Percentiles rank a stretch among this genome's conserved stretches.
Evolutionary conservation across 2,888 invertebrate genomes (phyloP).

Genomic region (Sisyra terminalis): DNA sequence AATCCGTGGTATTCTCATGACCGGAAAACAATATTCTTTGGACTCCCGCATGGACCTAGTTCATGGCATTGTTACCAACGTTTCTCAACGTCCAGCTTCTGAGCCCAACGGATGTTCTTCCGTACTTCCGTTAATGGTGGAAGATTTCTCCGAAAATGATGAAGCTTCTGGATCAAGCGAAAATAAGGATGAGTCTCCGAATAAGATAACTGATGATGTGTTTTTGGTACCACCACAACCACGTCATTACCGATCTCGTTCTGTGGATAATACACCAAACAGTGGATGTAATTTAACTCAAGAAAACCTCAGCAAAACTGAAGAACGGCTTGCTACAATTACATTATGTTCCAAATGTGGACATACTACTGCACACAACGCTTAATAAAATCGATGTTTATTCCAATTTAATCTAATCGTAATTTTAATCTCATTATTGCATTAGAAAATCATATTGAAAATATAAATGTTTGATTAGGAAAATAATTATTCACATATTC

Average conservation of each 20-base stretch:
- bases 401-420: too few species aligned
- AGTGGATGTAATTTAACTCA: background rate
- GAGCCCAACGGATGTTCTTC: slow-evolving; percentile 12
- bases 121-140: slow-evolving; percentile 19
- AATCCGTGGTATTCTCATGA: slow-evolving; percentile 75
- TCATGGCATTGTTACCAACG: slow-evolving; percentile 44
- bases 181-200: slow-evolving; percentile 10
- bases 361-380: background rate
- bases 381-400: too few species aligned
- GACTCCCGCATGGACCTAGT: slow-evolving; percentile 86
- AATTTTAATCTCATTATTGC: too few species aligned
- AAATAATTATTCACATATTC: too few species aligned
- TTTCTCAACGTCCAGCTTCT: slow-evolving; percentile 15
- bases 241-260: slow-evolving; percentile 35
- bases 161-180: slow-evolving; percentile 19
- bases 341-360: slow-evolving; percentile 5
- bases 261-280: slow-evolving; percentile 31
- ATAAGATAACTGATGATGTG: slow-evolving; percentile 9
- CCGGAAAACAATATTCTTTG: slow-evolving; percentile 79
- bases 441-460: too few species aligned
- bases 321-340: too few species aligned
- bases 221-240: slow-evolving; percentile 24
- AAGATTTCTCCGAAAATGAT: slow-evolving; percentile 17
- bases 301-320: background rate
- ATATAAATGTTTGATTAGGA: too few species aligned